Base-by-base conservation (phyloP, 2,888 invertebrate genomes). In the Platypus cylindrus region DNA sequence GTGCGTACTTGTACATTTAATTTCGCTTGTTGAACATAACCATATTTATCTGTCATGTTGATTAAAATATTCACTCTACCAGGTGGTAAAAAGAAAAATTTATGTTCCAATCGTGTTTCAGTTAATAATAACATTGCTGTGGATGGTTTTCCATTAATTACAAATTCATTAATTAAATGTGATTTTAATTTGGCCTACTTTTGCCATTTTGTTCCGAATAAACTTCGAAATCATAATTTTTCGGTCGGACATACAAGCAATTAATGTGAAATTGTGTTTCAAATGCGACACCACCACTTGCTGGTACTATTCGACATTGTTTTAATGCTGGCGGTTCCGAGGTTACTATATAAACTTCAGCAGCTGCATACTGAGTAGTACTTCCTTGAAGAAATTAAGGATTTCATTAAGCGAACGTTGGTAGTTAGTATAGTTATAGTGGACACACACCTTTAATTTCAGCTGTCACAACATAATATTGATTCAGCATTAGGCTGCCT, bases 31-130 rank as follows among this genome's bases (percentile, higher is more conserved):
- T 31, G 30, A 9, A 22, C 35, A 22, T 29, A 34, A 17, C 34
- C 34, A 27, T 25, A 3, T 9, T 15, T 20, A 18, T 37, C 27
- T 14, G 16, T 31, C 17, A 33, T 22, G n/a, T 29, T 15, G 12
- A 34, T 29, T 3, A 28, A 7, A 22, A 36, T 27, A 13, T 17
- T 27, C 3, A 30, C 7, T 15, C 32, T 30, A 5, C 28, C 34
- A 5, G 40, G 32, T 12, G 40, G 40, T 11, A 40, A 24, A 17
- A 20, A 15, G 15, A 40, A 40, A 34, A 30, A n/a, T 13, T 3
- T 9, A 30, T 18, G 9, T 12, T 11, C 9, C 4, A 24, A 5
- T 24, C 9, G 12, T 24, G 12, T 24, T 8, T n/a, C 12, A 11
- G 5, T 12, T 11, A 16, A 8, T 15, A 16, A 29, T n/a, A 29